A percentile compares a stretch with the other conserved stretches of the same genome.
These are phyloP conservation scores for Glaucidium brasilianum DNA, from an alignment of 2,113 vertebrate species.

Conservation along the genomic window DNA sequence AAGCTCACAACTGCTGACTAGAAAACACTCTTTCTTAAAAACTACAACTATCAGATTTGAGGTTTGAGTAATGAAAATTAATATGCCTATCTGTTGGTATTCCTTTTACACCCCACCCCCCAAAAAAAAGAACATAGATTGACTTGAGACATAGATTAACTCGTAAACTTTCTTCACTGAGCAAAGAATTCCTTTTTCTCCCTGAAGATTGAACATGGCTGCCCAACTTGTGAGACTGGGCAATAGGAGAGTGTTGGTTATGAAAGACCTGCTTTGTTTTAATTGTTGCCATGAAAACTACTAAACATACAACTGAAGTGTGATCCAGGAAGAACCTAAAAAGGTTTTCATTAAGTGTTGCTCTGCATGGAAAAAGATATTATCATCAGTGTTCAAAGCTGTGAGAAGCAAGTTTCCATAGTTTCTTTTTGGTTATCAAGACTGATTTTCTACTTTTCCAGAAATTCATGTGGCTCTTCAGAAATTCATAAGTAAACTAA, in stretches of 20 bases:
- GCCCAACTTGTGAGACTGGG: not conserved
- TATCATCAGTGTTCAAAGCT: not conserved
- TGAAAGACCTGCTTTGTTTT: not conserved
- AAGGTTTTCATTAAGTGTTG: not conserved
- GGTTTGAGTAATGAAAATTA: not conserved
- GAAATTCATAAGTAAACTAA: not conserved
- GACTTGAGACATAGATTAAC: not conserved
- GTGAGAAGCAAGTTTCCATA: not conserved
- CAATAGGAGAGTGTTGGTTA: not conserved
- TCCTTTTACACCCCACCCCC: too few relatives aligned
- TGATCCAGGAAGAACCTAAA: not conserved
- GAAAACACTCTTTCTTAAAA: not conserved
- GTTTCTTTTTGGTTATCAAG: not conserved
- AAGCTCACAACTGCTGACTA: not conserved
- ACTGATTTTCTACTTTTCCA: not conserved
- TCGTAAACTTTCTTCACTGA: not conserved
- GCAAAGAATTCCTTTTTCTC: not conserved
- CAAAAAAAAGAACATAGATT: too few relatives aligned
- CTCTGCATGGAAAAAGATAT: not conserved
- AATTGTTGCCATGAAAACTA: not conserved
- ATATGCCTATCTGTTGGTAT: not conserved
- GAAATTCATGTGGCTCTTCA: not conserved
- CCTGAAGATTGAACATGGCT: not conserved
- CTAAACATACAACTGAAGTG: not conserved
- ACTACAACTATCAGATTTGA: not conserved